Conservation (phyloP, 2,888 invertebrate species). For the Dyspetes luteomarginatus region DNA sequence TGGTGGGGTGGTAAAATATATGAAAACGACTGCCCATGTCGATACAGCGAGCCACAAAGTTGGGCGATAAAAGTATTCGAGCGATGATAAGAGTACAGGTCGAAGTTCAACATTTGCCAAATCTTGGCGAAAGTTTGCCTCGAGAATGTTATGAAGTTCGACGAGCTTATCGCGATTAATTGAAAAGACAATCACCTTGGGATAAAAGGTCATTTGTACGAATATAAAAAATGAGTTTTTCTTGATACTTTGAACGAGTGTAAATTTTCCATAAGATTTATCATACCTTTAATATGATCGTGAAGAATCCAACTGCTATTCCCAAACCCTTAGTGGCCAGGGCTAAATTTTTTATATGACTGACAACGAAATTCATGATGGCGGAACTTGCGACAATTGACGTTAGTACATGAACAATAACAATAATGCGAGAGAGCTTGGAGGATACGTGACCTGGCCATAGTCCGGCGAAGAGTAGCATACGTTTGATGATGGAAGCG, state of each 20-base stretch:
- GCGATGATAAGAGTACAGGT: slow-evolving; percentile 25
- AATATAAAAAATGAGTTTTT: background rate
- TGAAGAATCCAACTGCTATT: slow-evolving; percentile 51
- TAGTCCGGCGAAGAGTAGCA: slow-evolving; percentile 55
- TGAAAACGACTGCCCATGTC: slow-evolving; percentile 27
- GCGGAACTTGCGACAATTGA: slow-evolving; percentile 18
- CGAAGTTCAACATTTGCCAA: slow-evolving; percentile 30
- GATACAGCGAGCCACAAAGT: slow-evolving; percentile 40
- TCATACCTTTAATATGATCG: slow-evolving; percentile 57
- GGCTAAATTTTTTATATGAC: slow-evolving; percentile 47
- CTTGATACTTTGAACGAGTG: too few species aligned
- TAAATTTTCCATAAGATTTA: too few species aligned
- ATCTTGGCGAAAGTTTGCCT: slow-evolving; percentile 45
- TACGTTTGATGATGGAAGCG: slow-evolving; percentile 34
- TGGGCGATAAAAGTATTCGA: slow-evolving; percentile 38
- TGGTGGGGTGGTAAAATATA: slow-evolving; percentile 50
- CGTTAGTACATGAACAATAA: slow-evolving; percentile 23
- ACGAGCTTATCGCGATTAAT: slow-evolving; percentile 32
- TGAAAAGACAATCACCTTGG: slow-evolving; percentile 45
- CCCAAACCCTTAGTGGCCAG: slow-evolving; percentile 57
- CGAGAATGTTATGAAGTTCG: slow-evolving; percentile 50
- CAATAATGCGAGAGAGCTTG: slow-evolving; percentile 4
- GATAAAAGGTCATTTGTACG: background rate
- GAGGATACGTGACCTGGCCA: slow-evolving; percentile 57
- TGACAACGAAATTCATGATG: slow-evolving; percentile 49